Conservation (phyloP, 1,140 invertebrate species). For the Papilio polyxenes region DNA sequence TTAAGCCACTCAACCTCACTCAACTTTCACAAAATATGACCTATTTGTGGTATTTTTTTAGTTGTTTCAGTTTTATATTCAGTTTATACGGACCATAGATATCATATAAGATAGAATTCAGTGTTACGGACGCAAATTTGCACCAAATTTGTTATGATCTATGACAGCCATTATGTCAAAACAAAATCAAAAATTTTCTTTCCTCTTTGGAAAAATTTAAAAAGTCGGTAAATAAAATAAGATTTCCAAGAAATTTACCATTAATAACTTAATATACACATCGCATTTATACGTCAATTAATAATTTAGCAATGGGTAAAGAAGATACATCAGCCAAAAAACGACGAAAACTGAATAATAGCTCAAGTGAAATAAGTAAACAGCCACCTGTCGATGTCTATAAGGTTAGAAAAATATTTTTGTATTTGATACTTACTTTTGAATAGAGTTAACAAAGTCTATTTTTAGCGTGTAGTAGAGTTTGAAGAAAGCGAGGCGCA, state of each 20-base stretch:
- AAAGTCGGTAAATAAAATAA: constrained; percentile 4
- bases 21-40: too few relatives aligned
- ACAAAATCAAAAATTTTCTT: too few relatives aligned
- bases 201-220: background rate
- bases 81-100: too few relatives aligned
- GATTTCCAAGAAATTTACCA: background rate
- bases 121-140: too few relatives aligned
- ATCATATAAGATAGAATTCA: too few relatives aligned
- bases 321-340: constrained; percentile 71
- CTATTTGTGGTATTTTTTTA: too few relatives aligned
- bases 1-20: too few relatives aligned
- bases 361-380: constrained; percentile 58
- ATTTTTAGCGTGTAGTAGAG: constrained; percentile 83
- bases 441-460: constrained; percentile 20
- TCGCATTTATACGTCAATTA: constrained; percentile 11
- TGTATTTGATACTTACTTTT: constrained; percentile 20
- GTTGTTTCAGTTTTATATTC: too few relatives aligned
- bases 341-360: constrained; percentile 69
- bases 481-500: constrained; percentile 89
- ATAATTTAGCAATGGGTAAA: constrained; percentile 61
- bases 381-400: constrained; percentile 68
- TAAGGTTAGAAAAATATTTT: constrained; percentile 61
- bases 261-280: background rate
- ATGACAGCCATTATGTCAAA: too few relatives aligned
- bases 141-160: too few relatives aligned